These are phyloP conservation scores for Actenoides lindsayi DNA, from an alignment of 2,113 vertebrate species.

Conservation along the genomic window DNA sequence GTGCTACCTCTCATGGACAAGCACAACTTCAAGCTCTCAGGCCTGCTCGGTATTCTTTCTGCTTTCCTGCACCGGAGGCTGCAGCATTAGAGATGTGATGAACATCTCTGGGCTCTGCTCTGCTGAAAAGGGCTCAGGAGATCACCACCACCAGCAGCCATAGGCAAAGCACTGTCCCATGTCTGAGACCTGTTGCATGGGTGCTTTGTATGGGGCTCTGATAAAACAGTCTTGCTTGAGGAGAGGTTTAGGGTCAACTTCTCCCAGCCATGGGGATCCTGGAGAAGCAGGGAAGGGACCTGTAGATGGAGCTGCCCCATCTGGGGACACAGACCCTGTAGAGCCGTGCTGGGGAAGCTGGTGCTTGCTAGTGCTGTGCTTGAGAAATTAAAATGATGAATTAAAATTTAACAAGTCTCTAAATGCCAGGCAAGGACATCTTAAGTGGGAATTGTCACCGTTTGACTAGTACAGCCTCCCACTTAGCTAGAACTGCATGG, in stretches of 20 bases:
- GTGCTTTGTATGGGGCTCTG: background rate
- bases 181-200: background rate
- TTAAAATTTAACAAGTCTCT: conserved; percentile 46
- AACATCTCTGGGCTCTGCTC: background rate
- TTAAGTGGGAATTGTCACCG: conserved; percentile 3
- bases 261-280: background rate
- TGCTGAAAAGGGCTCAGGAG: background rate
- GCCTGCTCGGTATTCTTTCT: background rate
- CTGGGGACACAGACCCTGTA: fast-evolving
- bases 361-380: background rate
- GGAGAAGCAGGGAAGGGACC: background rate
- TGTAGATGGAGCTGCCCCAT: background rate
- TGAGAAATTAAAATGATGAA: conserved; percentile 8
- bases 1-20: background rate
- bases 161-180: background rate
- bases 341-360: fast-evolving
- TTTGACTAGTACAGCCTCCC: background rate
- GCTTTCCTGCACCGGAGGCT: background rate
- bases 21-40: background rate
- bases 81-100: background rate
- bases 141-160: background rate
- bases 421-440: background rate
- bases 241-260: background rate
- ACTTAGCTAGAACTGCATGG: background rate
- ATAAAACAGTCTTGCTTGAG: background rate